A percentile compares a stretch with the other conserved stretches of the same genome.
phyloP scores from a whole-genome alignment of 2,888 invertebrate genomes.

The Mesorhabditis spiculigera region DNA sequence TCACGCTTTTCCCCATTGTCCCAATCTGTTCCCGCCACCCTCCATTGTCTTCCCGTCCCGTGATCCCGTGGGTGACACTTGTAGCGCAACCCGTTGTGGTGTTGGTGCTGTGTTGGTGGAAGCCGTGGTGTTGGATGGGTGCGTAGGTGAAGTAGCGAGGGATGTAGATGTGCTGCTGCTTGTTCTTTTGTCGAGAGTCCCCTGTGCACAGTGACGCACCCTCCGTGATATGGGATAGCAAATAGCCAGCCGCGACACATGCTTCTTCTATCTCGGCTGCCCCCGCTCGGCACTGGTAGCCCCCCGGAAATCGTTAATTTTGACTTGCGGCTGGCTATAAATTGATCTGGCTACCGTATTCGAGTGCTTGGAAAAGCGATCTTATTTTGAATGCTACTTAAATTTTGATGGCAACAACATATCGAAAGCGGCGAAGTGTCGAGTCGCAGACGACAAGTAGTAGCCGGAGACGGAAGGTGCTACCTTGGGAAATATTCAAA shows the following conservation, averaged over 20 bases:
- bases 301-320: too few relatives aligned
- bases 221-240: conserved; percentile 2
- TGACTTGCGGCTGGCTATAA: too few relatives aligned
- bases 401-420: background rate
- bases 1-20: too few relatives aligned
- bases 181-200: background rate
- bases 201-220: background rate
- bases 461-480: background rate
- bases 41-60: too few relatives aligned
- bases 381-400: background rate
- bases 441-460: background rate
- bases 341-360: too few relatives aligned
- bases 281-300: background rate
- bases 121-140: too few relatives aligned
- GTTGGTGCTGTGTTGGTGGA: too few relatives aligned
- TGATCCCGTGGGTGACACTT: too few relatives aligned
- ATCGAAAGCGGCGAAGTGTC: background rate
- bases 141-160: too few relatives aligned
- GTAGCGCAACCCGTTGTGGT: too few relatives aligned
- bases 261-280: background rate
- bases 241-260: background rate
- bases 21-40: too few relatives aligned
- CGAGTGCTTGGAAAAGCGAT: background rate
- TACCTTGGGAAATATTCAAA: background rate
- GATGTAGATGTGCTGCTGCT: background rate